Base-by-base conservation (phyloP, 2,888 invertebrate species). In the Cryptophagus acutangulus region DNA sequence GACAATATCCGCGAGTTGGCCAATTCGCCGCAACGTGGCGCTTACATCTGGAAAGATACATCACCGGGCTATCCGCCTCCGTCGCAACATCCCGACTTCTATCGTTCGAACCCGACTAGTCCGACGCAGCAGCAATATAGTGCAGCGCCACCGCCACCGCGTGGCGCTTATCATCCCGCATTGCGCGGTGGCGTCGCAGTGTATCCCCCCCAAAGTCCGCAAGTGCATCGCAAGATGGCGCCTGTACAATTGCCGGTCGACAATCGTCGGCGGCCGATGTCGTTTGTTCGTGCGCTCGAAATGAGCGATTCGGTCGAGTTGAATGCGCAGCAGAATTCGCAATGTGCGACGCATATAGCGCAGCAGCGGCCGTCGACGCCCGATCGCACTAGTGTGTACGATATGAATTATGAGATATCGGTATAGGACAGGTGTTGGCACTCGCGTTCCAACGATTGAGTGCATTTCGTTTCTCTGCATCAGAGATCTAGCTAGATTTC, bases 341-440 rank as follows among this genome's bases (percentile, higher is more conserved):
- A 64, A 71, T 76, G 57, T 60, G 71, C 61, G 56, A 70, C 49
- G 62, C 71, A 58, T 52, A 44, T 52, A 49, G 48, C 52, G 9
- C 59, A 56, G 37, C 31, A 31, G 16, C 51, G 59, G 26, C 61
- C 79, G 34, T 76, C 79, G 24, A 81, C 86, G 10, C 85, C 88
- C 35, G 89, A 90, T 70, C 83, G 90, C 59, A 84, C 87, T 60
- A 89, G 89, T 71, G 87, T 90, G 54, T 92, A 92, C 72, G 91
- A 92, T 71, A 89, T 89, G 84, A 92, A 90, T 76, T 91, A 92
- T 72, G 92, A 92, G 73, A 92, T 92, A 74, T 90, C 90, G 57
- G 91, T 92, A 77, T 92, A 87, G 87, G 69, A 66, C 52, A 74
- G 69, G 67, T 69, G 69, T 65, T 64, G 67, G 66, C 67, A 68